A percentile compares a stretch with the other conserved stretches of the same genome.
phyloP scores from a whole-genome alignment of 1,140 invertebrate species.

The Apolygus lucorum region DNA sequence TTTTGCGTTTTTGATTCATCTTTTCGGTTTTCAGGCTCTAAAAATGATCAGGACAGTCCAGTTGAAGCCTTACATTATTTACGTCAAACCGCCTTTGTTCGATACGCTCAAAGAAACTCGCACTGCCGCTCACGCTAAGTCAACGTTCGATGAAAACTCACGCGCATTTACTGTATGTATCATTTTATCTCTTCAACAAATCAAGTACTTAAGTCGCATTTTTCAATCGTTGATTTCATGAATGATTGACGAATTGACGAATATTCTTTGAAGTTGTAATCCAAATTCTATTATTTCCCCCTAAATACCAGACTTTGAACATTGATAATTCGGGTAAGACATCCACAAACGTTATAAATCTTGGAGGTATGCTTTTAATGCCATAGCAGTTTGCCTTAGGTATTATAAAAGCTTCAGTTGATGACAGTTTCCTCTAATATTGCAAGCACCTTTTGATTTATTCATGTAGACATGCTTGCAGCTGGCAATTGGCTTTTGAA shows the following conservation, averaged over 20 bases:
- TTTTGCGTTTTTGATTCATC: no score
- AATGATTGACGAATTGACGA: no score
- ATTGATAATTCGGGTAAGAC: conserved; percentile 1
- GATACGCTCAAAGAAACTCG: conserved; percentile 76
- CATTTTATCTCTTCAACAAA: no score
- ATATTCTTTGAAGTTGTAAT: conserved; percentile 6
- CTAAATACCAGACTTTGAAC: conserved; percentile 3
- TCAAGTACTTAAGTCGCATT: no score
- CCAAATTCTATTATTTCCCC: background rate
- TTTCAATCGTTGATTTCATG: no score
- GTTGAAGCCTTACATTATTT: conserved; percentile 91
- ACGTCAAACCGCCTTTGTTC: conserved; percentile 82
- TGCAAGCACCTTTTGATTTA: conserved; percentile 4
- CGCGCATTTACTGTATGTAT: conserved; percentile 75
- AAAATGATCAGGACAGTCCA: conserved; percentile 83
- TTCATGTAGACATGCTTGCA: conserved; percentile 1
- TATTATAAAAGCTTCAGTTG: background rate
- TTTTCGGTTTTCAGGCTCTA: conserved; percentile 64
- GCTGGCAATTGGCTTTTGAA: conserved; percentile 13
- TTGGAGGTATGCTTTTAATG: conserved; percentile 7
- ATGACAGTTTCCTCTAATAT: background rate
- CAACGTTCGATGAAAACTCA: conserved; percentile 84
- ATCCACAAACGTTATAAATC: background rate
- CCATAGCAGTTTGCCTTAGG: conserved; percentile 7
- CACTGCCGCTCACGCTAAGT: conserved; percentile 67